Evolutionary conservation across 2,888 invertebrate species (phyloP), one percentile per base, ranked within the genome.

Genomic region (Nephrotoma guestfalica): DNA sequence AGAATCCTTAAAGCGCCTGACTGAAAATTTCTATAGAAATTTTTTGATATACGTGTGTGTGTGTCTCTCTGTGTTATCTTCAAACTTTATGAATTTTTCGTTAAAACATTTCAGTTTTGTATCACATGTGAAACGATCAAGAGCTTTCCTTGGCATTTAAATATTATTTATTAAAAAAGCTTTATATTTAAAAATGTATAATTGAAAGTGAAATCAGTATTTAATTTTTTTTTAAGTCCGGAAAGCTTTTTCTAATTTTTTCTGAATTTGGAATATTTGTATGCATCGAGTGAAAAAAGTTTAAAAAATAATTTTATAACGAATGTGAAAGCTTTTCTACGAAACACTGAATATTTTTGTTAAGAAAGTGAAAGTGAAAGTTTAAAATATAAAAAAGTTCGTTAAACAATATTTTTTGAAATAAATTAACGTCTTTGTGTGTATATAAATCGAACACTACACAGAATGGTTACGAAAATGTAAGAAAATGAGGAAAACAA

Each of bases 1-100:
- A 86, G 86, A 86, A 51, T 51, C 51, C 41, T 51, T 86, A 51
- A 51, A 51, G 86, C 86, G 86, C 86, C 86, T 86, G 86, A 51
- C 51, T 86, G 86, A 13, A 47, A 30, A 47, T 40, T 43, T 18
- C n/a, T 40, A 6, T 47, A 13, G n/a, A 41, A 15, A 13, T 84
- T 40, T 40, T 83, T 42, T 41, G 84, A 41, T 41, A 41, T 41
- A 47, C n/a, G 42, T 84, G 6, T 41, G 42, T 84, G 41, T 83
- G 40, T 83, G 40, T 41, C n/a, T 0, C 30, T 83, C 42, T 84
- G n/a, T 84, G 84, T 84, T 84, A 84, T 84, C 42, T 84, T 41
- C n/a, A 84, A 84, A 41, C 42, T 41, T 84, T 84, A 41, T 84
- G 84, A 84, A 41, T 84, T 84, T 84, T 41, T 84, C 15, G 42